phyloP scores from a whole-genome alignment of 2,113 vertebrate genomes.

The Corynorhinus townsendii region DNA sequence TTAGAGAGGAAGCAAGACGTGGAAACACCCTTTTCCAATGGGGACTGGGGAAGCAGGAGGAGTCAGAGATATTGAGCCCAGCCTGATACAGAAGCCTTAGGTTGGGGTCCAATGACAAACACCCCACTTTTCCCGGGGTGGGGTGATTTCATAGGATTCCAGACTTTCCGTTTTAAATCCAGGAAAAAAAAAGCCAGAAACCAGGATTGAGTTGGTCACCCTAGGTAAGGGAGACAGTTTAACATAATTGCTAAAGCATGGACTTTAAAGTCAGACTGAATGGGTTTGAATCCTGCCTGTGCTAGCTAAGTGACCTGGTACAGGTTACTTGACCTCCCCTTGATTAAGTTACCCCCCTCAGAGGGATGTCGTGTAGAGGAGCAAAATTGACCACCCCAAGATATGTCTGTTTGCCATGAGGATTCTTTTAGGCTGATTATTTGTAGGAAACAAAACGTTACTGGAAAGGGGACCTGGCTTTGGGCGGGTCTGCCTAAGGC shows the following conservation, averaged over 20 bases:
- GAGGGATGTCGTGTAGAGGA: background rate
- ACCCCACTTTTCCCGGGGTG: background rate
- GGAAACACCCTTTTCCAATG: background rate
- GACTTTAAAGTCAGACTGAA: background rate
- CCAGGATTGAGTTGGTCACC: background rate
- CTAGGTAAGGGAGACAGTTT: background rate
- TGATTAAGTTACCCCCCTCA: background rate
- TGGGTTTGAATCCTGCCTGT: background rate
- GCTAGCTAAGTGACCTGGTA: background rate
- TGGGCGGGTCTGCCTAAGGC: background rate
- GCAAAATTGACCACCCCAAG: background rate
- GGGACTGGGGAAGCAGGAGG: background rate
- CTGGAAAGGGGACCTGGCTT: background rate
- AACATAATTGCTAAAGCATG: background rate
- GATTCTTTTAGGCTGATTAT: background rate
- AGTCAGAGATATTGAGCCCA: background rate
- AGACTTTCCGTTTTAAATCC: background rate
- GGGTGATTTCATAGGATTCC: background rate
- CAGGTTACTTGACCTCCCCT: too few species aligned
- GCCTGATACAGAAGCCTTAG: rapidly evolving
- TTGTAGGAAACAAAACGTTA: background rate
- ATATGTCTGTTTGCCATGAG: background rate
- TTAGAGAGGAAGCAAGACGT: background rate
- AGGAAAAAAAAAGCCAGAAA: background rate
- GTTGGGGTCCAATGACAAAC: background rate